Conservation (phyloP, 53 echinoderm and acorn worm species). For the Paracentrotus lividus region DNA sequence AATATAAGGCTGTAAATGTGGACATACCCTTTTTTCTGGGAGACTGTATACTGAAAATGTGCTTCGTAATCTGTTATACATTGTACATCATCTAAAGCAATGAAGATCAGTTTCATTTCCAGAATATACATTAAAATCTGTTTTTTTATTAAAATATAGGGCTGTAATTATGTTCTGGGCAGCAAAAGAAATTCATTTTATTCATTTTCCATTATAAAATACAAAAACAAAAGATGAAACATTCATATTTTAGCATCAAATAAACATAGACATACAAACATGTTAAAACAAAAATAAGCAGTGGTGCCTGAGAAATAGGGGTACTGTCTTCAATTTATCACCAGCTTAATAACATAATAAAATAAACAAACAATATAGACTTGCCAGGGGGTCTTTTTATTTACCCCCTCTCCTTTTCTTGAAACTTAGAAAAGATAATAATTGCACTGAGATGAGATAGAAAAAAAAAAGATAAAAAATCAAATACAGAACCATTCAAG, state of each 20-base stretch:
- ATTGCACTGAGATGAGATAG: slow-evolving; percentile 47
- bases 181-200: background rate
- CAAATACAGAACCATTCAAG: background rate
- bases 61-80: too few relatives aligned
- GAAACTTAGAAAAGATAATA: slow-evolving; percentile 3
- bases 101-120: too few relatives aligned
- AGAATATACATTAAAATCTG: too few relatives aligned
- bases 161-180: background rate
- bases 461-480: background rate
- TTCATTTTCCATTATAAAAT: background rate
- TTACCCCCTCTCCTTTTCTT: background rate
- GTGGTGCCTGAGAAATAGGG: slow-evolving; percentile 26
- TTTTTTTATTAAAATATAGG: background rate
- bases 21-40: too few relatives aligned
- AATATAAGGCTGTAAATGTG: too few relatives aligned
- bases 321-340: slow-evolving; percentile 16
- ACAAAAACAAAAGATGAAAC: background rate
- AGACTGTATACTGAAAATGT: too few relatives aligned
- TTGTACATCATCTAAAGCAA: too few relatives aligned
- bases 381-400: background rate
- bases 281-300: background rate
- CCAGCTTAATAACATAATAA: slow-evolving; percentile 26
- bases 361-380: background rate
- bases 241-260: too few relatives aligned
- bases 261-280: background rate